phyloP scores from a whole-genome alignment of 1,140 invertebrate species.

The Diplogasteroides magnus region DNA sequence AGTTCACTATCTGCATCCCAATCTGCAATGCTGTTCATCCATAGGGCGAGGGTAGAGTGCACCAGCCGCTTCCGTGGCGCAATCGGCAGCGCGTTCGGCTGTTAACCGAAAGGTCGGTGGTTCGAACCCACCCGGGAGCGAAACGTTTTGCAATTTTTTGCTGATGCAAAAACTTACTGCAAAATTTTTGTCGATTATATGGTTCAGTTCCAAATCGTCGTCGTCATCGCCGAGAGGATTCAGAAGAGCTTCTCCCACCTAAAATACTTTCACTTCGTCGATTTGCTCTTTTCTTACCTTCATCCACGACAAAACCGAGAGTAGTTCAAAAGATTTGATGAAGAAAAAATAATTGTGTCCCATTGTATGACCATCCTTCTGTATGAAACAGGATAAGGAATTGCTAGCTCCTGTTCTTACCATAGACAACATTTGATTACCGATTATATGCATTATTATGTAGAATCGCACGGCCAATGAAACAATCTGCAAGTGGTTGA shows the following conservation, averaged over 20 bases:
- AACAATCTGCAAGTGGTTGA: neutral
- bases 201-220: neutral
- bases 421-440: neutral
- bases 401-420: neutral
- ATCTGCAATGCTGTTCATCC: neutral
- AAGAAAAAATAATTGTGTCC: neutral
- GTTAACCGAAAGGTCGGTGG: neutral
- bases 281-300: neutral
- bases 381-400: neutral
- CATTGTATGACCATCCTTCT: neutral
- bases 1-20: neutral
- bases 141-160: neutral
- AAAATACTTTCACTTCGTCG: too few relatives aligned
- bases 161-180: neutral
- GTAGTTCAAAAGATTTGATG: neutral
- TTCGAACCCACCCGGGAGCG: neutral
- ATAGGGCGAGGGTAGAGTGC: neutral
- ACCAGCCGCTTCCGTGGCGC: too few relatives aligned
- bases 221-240: neutral
- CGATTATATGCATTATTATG: neutral
- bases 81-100: neutral
- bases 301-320: neutral
- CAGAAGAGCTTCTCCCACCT: neutral
- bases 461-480: neutral
- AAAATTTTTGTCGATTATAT: neutral